These are phyloP conservation scores for Sialia sialis DNA, from an alignment of 2,113 vertebrate species.

Conservation along the genomic window DNA sequence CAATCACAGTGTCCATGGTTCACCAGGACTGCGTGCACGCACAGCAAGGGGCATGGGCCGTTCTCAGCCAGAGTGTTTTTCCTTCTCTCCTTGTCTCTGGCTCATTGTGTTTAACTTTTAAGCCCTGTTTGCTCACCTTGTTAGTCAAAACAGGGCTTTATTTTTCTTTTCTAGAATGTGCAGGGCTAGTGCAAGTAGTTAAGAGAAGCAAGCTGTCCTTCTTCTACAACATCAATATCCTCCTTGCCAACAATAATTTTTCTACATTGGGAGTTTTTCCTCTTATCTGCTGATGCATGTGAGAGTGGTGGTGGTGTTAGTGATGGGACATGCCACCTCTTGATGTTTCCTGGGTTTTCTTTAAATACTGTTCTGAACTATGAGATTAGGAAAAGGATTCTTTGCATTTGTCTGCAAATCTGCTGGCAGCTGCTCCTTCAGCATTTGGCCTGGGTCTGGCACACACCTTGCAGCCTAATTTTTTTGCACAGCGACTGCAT, in stretches of 20 bases:
- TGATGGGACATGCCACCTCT: neutral
- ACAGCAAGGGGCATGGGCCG: neutral
- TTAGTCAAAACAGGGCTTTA: conserved; percentile 46
- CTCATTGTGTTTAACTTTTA: neutral
- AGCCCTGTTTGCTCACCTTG: conserved; percentile 24
- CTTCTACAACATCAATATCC: conserved; percentile 6
- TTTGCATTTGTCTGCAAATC: neutral
- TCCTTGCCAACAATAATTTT: conserved; percentile 38
- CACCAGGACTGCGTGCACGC: rapidly evolving
- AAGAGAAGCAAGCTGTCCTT: neutral
- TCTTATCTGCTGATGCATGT: neutral
- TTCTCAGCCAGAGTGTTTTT: neutral
- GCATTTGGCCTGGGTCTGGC: neutral
- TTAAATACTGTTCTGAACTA: neutral
- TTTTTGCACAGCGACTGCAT: neutral
- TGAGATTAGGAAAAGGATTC: neutral
- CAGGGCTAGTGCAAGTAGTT: neutral
- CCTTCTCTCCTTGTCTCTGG: neutral
- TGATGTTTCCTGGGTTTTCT: neutral
- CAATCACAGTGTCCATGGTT: rapidly evolving
- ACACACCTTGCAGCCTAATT: neutral
- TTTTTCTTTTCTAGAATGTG: conserved; percentile 33
- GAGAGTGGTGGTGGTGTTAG: neutral
- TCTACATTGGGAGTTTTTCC: neutral
- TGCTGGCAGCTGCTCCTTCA: neutral